A percentile compares a stretch with the other conserved stretches of the same genome.
These are phyloP conservation scores for Eupeodes luniger DNA, from an alignment of 2,888 invertebrate species.

Conservation along the genomic window DNA sequence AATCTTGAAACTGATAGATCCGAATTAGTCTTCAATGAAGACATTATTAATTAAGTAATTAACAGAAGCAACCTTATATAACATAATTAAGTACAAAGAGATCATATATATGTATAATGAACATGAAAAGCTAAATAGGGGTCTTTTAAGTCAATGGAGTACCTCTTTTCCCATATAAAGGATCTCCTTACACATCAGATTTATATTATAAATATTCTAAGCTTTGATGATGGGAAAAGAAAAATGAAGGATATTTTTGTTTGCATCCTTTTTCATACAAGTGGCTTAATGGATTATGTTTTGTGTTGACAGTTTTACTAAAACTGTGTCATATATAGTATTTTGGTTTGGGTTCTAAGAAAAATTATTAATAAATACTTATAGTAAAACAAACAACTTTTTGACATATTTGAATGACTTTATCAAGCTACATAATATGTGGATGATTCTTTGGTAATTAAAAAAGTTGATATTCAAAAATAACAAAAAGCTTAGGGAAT, in stretches of 20 bases:
- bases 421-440: background rate
- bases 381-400: background rate
- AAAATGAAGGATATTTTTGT: background rate
- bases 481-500: too few species aligned
- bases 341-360: background rate
- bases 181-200: too few species aligned
- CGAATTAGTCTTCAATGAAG: background rate
- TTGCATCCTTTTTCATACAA: background rate
- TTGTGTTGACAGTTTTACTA: conserved; percentile 5
- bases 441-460: background rate
- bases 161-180: too few species aligned
- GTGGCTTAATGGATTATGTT: conserved; percentile 10
- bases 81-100: background rate
- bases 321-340: background rate
- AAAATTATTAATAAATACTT: background rate
- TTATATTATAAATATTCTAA: background rate
- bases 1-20: background rate
- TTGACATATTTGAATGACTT: background rate
- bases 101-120: background rate
- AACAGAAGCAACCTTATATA: background rate
- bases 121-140: background rate
- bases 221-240: background rate
- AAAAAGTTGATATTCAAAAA: too few species aligned
- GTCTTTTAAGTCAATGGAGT: background rate
- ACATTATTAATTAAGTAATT: background rate